A percentile compares a stretch with the other conserved stretches of the same genome.
These are phyloP conservation scores for Eustalomyia histrio DNA, from an alignment of 2,888 invertebrate species.

Conservation along the genomic window DNA sequence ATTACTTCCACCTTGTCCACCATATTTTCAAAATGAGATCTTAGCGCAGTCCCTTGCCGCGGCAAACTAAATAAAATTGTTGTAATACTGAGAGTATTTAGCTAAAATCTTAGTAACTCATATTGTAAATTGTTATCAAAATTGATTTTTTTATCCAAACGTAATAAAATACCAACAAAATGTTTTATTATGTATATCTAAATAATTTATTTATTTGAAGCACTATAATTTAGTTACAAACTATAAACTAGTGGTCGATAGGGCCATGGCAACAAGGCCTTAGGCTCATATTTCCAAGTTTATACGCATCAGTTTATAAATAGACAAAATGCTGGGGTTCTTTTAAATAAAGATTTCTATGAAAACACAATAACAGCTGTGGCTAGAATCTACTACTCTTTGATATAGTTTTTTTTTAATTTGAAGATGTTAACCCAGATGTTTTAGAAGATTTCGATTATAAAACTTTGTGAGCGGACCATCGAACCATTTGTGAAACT, in stretches of 20 bases:
- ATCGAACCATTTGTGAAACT: no score
- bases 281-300: no score
- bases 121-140: conserved; percentile 41
- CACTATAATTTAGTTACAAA: no score
- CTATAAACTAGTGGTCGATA: no score
- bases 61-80: conserved; percentile 33
- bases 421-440: no score
- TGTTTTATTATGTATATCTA: conserved; percentile 32
- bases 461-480: no score
- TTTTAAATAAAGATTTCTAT: not conserved
- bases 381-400: not conserved
- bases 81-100: not conserved
- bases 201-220: no score
- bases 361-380: not conserved
- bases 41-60: not conserved
- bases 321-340: conserved; percentile 5
- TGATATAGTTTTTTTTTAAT: no score
- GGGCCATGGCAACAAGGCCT: no score
- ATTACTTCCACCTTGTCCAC: conserved; percentile 15
- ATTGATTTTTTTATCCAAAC: conserved; percentile 41
- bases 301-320: conserved; percentile 11
- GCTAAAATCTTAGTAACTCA: conserved; percentile 24
- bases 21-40: conserved; percentile 12
- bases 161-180: not conserved
- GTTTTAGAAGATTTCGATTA: no score